A percentile compares a stretch with the other conserved stretches of the same genome.
These are phyloP conservation scores for Notarius quadriscutis DNA, from an alignment of 2,113 vertebrate species.

Conservation along the genomic window DNA sequence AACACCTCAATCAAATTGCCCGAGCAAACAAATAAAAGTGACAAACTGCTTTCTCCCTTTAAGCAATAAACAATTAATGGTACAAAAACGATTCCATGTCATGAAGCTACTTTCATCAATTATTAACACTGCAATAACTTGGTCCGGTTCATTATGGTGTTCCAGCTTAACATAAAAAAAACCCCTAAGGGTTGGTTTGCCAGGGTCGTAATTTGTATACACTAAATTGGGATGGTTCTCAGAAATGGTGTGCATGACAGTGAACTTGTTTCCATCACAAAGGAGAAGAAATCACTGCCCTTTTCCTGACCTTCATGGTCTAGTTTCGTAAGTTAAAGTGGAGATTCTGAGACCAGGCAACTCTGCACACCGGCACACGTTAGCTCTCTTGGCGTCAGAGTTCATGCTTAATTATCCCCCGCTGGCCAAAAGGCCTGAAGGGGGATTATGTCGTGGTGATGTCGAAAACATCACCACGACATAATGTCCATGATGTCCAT, in stretches of 20 bases:
- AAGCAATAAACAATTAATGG: constrained; percentile 2
- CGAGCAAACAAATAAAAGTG: neutral
- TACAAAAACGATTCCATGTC: neutral
- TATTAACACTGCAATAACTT: neutral
- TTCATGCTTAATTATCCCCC: too few species aligned
- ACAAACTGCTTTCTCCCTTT: neutral
- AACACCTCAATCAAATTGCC: neutral
- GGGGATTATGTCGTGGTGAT: too few species aligned
- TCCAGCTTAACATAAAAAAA: neutral
- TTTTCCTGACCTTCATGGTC: neutral
- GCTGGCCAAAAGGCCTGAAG: too few species aligned
- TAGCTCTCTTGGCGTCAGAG: too few species aligned
- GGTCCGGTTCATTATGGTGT: neutral
- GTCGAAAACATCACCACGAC: too few species aligned
- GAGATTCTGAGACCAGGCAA: too few species aligned
- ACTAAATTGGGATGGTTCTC: neutral
- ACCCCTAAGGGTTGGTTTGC: neutral
- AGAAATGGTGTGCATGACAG: too few species aligned
- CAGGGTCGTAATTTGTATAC: neutral
- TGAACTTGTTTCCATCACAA: too few species aligned
- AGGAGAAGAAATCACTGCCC: neutral
- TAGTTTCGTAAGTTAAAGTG: neutral
- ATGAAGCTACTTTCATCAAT: neutral
- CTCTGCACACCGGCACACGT: too few species aligned
- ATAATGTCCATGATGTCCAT: too few species aligned